phyloP scores from a whole-genome alignment of 64 coral and sea anemone genomes.

The Montipora cactus region DNA sequence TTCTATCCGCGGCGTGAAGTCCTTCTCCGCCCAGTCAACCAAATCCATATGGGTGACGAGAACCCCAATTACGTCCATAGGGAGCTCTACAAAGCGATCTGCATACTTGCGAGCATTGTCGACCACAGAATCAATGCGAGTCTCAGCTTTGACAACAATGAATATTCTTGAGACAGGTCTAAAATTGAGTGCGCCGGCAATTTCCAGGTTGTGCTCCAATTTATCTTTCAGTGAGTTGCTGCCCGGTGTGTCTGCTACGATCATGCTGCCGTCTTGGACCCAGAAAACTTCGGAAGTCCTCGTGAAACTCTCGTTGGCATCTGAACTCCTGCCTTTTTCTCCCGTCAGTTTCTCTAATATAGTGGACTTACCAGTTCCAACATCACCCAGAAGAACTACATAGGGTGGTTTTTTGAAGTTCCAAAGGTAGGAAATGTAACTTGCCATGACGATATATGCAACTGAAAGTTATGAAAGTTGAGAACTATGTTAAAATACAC shows the following conservation, averaged over 20 bases:
- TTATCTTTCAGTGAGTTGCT: slow-evolving; percentile 58
- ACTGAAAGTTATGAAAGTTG: too few relatives aligned
- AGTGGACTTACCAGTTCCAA: slow-evolving; percentile 55
- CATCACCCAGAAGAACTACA: slow-evolving; percentile 50
- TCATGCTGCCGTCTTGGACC: slow-evolving; percentile 35
- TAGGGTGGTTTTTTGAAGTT: slow-evolving; percentile 1
- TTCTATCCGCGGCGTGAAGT: slow-evolving; percentile 4
- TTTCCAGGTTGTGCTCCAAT: slow-evolving; percentile 28
- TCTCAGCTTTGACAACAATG: slow-evolving; percentile 63
- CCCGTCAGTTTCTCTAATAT: slow-evolving; percentile 40
- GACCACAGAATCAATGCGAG: slow-evolving; percentile 54
- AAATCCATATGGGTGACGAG: slow-evolving; percentile 53
- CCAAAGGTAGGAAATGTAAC: too few relatives aligned
- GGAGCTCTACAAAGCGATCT: slow-evolving; percentile 51
- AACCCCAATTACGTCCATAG: slow-evolving; percentile 40
- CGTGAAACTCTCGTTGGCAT: slow-evolving; percentile 59
- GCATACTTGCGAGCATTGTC: slow-evolving; percentile 63
- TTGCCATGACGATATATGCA: too few relatives aligned
- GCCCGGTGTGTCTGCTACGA: slow-evolving; percentile 49
- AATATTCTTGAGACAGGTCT: slow-evolving; percentile 57
- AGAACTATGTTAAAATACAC: too few relatives aligned
- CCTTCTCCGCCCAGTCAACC: slow-evolving; percentile 38
- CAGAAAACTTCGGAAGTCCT: slow-evolving; percentile 10
- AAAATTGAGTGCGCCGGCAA: slow-evolving; percentile 37
- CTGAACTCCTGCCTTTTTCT: slow-evolving; percentile 42